Conservation (phyloP, 2,797 vertebrate genomes). For the Astyanax mexicanus region DNA sequence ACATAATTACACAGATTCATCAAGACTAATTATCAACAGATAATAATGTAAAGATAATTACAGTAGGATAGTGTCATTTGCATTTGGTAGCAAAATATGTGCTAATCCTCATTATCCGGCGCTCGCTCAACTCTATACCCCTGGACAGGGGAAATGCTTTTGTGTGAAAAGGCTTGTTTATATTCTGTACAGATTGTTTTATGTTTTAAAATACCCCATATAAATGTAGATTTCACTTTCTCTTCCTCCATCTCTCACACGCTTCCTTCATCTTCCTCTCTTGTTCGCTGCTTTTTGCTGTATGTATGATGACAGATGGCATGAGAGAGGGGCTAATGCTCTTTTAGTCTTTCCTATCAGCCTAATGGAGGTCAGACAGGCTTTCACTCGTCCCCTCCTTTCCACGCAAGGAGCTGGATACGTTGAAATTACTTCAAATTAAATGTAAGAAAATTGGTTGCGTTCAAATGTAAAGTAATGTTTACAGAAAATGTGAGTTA, state of each 20-base stretch:
- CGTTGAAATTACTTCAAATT: no score
- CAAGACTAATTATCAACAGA: no score
- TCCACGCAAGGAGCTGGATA: no score
- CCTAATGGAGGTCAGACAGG: constrained; percentile 87
- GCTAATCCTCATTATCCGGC: not conserved
- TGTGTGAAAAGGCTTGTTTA: constrained; percentile 1
- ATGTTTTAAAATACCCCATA: constrained; percentile 70
- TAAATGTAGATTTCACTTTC: constrained; percentile 76
- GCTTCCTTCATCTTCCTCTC: constrained; percentile 24
- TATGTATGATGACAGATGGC: constrained; percentile 90
- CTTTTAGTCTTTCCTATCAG: constrained; percentile 83
- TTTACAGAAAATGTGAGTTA: no score
- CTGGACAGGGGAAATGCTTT: constrained; percentile 19
- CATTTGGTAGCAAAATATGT: no score
- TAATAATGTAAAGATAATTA: no score
- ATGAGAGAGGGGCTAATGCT: constrained; percentile 81
- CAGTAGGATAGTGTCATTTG: no score
- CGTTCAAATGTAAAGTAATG: no score
- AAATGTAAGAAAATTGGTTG: no score
- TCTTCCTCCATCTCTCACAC: constrained; percentile 26
- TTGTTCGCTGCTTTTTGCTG: constrained; percentile 80
- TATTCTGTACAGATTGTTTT: no score
- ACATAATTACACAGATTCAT: no score
- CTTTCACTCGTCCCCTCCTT: constrained; percentile 82
- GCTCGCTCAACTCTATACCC: constrained; percentile 12